A percentile compares a stretch with the other conserved stretches of the same genome.
Conservation (phyloP, 2,797 vertebrate genomes). For the Gymnocypris eckloni region DNA sequence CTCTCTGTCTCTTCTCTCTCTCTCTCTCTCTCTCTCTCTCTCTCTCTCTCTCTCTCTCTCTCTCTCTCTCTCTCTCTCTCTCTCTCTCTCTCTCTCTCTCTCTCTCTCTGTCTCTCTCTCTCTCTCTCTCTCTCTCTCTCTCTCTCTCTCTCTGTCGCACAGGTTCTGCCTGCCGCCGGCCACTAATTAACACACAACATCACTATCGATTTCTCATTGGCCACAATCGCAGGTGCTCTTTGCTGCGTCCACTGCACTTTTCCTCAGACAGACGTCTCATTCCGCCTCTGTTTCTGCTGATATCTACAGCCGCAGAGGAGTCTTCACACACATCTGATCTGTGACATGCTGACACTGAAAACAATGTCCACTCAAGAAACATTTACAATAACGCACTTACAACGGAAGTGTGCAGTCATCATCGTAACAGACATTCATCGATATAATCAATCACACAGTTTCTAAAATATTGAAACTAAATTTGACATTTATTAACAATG, state of each 20-base stretch:
- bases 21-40: no score
- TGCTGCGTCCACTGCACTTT: conserved; percentile 50
- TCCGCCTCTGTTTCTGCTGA: conserved; percentile 6
- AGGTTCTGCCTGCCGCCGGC: conserved; percentile 40
- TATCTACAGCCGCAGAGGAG: conserved; percentile 12
- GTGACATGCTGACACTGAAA: not conserved
- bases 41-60: conserved; percentile 10
- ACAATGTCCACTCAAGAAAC: not conserved
- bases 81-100: conserved; percentile 4
- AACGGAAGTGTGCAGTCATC: not conserved
- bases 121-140: conserved; percentile 17
- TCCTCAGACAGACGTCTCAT: conserved; percentile 52
- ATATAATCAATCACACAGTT: not conserved
- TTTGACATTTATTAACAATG: not conserved
- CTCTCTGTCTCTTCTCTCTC: no score
- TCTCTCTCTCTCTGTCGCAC: conserved; percentile 47
- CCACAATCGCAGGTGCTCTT: conserved; percentile 58
- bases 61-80: conserved; percentile 23
- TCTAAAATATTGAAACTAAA: not conserved
- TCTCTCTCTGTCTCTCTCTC: not conserved
- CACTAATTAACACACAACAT: conserved; percentile 70
- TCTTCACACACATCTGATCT: not conserved
- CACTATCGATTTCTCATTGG: conserved; percentile 69
- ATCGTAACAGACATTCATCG: not conserved
- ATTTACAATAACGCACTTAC: not conserved